Percentiles rank a stretch among this genome's conserved stretches.
phyloP scores from a whole-genome alignment of 2,797 vertebrate species.

The Arctocebus calabarensis region DNA sequence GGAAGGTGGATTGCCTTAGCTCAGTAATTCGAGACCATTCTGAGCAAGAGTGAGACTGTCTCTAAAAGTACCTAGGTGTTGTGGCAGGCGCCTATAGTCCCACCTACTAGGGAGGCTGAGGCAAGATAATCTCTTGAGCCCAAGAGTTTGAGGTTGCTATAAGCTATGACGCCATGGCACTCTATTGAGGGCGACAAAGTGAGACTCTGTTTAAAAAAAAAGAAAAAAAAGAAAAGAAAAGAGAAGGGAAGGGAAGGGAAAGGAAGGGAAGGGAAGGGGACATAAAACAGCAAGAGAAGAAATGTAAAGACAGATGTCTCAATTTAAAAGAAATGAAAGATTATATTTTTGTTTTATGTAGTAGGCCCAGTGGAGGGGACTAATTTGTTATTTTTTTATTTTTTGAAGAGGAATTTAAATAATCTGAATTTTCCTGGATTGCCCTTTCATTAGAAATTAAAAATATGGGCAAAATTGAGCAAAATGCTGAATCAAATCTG shows the following conservation, averaged over 20 bases:
- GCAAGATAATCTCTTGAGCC: too few species aligned
- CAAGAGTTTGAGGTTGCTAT: too few species aligned
- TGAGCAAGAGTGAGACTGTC: too few species aligned
- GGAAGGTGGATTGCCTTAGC: too few species aligned
- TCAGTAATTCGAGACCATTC: too few species aligned
- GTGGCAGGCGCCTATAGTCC: too few species aligned
- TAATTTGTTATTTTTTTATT: neutral
- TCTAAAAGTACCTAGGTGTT: too few species aligned
- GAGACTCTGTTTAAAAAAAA: too few species aligned
- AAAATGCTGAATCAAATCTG: neutral
- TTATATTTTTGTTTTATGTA: neutral
- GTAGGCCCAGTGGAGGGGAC: neutral
- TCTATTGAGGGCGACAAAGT: too few species aligned
- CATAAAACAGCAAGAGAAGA: neutral
- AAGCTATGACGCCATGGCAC: too few species aligned
- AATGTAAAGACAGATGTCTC: neutral
- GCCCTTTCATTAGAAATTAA: neutral
- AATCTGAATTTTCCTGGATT: neutral
- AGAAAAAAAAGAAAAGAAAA: neutral
- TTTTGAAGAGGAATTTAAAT: neutral
- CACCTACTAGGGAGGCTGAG: too few species aligned
- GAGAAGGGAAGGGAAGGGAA: neutral
- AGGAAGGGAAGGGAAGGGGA: neutral
- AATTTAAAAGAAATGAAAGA: neutral
- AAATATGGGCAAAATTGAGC: neutral